Percentiles rank a stretch among this genome's conserved stretches.
Evolutionary conservation across 2,888 invertebrate genomes (phyloP).

Genomic region (Gymnocheta viridis): DNA sequence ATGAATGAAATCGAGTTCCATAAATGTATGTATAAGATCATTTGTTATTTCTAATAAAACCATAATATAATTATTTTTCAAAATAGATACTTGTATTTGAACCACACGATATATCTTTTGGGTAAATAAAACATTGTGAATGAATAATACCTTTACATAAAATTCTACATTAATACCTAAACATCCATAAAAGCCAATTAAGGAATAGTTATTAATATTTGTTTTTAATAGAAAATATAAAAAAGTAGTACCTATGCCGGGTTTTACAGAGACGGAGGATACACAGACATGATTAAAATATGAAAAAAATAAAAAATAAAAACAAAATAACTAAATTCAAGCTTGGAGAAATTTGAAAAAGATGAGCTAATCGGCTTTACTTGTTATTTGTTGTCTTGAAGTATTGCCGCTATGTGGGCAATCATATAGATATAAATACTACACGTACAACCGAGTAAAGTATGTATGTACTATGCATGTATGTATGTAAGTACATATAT

Average conservation of each 20-base stretch:
- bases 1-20: too few species aligned
- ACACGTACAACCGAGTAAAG: neutral
- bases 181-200: too few species aligned
- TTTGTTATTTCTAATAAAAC: too few species aligned
- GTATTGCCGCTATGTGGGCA: constrained; percentile 60
- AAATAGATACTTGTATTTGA: too few species aligned
- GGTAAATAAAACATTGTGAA: too few species aligned
- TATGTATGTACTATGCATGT: too few species aligned
- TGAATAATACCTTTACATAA: too few species aligned
- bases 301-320: neutral
- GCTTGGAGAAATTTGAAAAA: constrained; percentile 30
- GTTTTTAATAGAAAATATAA: neutral
- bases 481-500: too few species aligned
- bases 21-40: too few species aligned
- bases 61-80: too few species aligned
- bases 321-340: constrained; percentile 17
- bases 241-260: neutral
- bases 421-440: constrained; percentile 28
- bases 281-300: neutral
- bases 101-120: too few species aligned
- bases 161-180: too few species aligned
- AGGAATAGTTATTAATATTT: neutral
- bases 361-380: constrained; percentile 63
- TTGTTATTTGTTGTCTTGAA: constrained; percentile 57
- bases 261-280: neutral